Conservation (phyloP, 2,888 invertebrate genomes). For the Eristalis pertinax region DNA sequence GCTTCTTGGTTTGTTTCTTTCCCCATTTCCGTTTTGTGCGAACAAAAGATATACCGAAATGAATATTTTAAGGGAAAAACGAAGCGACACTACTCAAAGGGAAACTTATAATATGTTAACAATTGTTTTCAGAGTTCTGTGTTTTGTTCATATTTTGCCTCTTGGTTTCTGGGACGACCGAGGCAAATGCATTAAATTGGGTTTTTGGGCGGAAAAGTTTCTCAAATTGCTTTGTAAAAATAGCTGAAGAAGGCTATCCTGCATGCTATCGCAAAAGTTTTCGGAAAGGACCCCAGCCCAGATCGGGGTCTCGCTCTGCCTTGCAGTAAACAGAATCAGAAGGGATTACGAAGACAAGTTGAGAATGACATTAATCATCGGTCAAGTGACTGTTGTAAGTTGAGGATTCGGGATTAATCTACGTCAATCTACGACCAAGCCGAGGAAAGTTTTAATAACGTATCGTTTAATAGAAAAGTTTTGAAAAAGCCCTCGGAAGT, state of each 20-base stretch:
- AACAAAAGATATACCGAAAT: constrained; percentile 6
- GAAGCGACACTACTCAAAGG: constrained; percentile 12
- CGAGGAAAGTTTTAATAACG: background rate
- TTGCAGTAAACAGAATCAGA: background rate
- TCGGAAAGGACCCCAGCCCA: background rate
- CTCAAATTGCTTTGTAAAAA: background rate
- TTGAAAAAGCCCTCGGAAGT: background rate
- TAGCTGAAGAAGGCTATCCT: too few species aligned
- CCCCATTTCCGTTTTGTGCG: background rate
- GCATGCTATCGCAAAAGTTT: background rate
- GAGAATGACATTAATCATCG: background rate
- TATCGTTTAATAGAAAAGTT: background rate
- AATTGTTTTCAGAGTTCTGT: background rate
- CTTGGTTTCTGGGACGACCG: background rate
- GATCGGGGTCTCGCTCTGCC: background rate
- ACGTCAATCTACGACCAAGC: too few species aligned
- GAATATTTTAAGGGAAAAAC: constrained; percentile 21
- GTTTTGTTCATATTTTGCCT: background rate
- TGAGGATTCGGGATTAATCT: background rate
- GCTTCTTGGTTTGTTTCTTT: background rate
- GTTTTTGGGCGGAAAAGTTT: background rate
- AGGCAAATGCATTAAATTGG: background rate
- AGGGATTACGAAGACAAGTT: background rate
- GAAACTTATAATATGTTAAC: background rate
- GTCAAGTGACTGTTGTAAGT: background rate